Base-by-base conservation (phyloP, 1,140 invertebrate species). In the Panulirus ornatus region DNA sequence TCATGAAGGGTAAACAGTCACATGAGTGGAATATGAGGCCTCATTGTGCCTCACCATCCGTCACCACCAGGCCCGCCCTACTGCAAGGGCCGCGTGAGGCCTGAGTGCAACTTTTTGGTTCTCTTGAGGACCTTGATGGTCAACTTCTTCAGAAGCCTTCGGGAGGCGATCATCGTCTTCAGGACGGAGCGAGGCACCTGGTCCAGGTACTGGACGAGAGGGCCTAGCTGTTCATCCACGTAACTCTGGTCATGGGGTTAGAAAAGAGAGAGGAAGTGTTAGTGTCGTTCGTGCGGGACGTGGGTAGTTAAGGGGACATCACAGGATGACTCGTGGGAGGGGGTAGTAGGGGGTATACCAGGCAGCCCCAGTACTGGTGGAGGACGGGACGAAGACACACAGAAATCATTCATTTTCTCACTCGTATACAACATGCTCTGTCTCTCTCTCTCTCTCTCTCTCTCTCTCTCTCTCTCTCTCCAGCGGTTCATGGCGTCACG, bases 171-270 rank as follows among this genome's bases (percentile, higher is more conserved):
- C 6, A 84, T 14, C 0, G 2, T 19, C 38, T 19, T 14, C 1
- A 84, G 27, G n/a, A 40, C 47, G 6, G 66, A 14, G 19, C n/a
- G 16, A 30, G 83, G 83, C 1, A 84, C 66, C n/a, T 73, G 22
- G 34, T 22, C 44, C 8, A 84, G 34, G 66, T 84, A 84, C 66
- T 47, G 38, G n/a, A 84, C 83, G 66, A 84, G 27, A 11, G 83
- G 83, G 11, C 83, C 83, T 27, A 73, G 44, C 22, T 73, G 22
- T 2, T 30, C 44, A 27, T 84, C 83, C 11, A 71, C 83, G 66
- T 73, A 84, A 2, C 0, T 22, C 83, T 84, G 81, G n/a, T 5
- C 2, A 16, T 22, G 51, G 11, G 22, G 1, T 22, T 3, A 36
- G 36, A 11, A 71, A 22, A 70, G 2, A 27, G 14, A n/a, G 54